Evolutionary conservation across 2,113 vertebrate genomes (phyloP).

Genomic region (Labrus mixtus): DNA sequence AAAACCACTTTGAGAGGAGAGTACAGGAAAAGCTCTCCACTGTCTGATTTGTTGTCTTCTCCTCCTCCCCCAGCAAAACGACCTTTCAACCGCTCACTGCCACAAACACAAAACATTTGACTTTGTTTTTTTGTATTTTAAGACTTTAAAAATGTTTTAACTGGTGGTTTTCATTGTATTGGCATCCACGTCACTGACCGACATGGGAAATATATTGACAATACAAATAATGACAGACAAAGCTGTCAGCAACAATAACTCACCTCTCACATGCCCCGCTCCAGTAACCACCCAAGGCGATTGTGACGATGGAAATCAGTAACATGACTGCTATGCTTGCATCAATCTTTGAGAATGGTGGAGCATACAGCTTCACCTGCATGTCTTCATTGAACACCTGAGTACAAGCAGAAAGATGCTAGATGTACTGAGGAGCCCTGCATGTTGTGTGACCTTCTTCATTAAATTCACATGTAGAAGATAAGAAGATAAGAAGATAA

Average conservation of each 20-base stretch:
- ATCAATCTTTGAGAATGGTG: constrained; percentile 84
- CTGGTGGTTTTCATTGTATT: too few relatives aligned
- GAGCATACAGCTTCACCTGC: constrained; percentile 88
- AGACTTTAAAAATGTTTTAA: too few relatives aligned
- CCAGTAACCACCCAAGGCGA: constrained; percentile 93
- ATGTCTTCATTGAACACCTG: constrained; percentile 85
- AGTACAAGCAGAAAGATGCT: constrained; percentile 41
- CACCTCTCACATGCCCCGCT: constrained; percentile 89
- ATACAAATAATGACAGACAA: background rate
- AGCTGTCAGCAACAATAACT: constrained; percentile 13
- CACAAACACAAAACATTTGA: constrained; percentile 24
- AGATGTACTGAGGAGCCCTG: background rate
- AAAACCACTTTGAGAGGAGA: constrained; percentile 90
- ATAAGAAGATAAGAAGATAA: background rate
- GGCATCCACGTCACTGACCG: too few relatives aligned
- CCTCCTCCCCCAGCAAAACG: constrained; percentile 56
- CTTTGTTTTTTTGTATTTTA: background rate
- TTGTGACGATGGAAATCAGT: constrained; percentile 89
- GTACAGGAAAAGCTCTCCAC: constrained; percentile 80
- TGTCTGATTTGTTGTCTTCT: constrained; percentile 65
- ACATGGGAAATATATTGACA: background rate
- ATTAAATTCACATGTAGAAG: background rate
- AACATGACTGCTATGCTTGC: constrained; percentile 91
- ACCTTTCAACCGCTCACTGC: constrained; percentile 85
- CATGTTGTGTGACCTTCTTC: background rate